A percentile compares a stretch with the other conserved stretches of the same genome.
Evolutionary conservation across 2,113 vertebrate genomes (phyloP).

Genomic region (Scopus umbretta): DNA sequence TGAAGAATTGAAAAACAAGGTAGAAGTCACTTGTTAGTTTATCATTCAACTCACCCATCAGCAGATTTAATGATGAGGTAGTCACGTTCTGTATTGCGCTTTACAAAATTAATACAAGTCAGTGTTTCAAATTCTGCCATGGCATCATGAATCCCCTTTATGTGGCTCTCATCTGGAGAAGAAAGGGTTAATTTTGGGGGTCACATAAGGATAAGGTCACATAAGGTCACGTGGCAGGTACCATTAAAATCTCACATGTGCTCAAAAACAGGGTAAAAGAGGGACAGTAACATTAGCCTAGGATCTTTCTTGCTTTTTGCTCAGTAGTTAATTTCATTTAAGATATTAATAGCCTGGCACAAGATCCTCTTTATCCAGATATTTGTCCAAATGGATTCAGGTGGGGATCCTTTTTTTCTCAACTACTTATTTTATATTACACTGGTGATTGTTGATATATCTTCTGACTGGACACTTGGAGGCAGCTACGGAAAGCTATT

Average conservation of each 20-base stretch:
- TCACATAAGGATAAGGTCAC: neutral
- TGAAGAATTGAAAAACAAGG: neutral
- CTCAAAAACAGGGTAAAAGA: neutral
- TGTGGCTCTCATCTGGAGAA: neutral
- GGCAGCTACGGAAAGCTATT: neutral
- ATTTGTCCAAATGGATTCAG: neutral
- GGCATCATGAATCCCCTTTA: constrained; percentile 29
- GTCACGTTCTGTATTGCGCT: constrained; percentile 25
- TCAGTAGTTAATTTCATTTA: neutral
- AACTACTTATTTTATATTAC: neutral
- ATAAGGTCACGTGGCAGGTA: neutral
- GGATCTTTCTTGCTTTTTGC: neutral
- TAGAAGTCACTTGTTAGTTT: neutral
- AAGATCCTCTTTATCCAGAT: neutral
- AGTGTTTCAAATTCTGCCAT: constrained; percentile 61
- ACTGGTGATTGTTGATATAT: neutral
- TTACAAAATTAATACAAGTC: constrained; percentile 59
- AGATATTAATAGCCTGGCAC: neutral
- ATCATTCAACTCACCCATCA: constrained; percentile 33
- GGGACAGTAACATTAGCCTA: neutral
- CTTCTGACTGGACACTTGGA: neutral
- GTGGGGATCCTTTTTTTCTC: neutral
- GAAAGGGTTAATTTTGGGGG: neutral
- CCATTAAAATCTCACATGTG: neutral
- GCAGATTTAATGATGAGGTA: constrained; percentile 44